Base-by-base conservation (phyloP, 1,140 invertebrate genomes). In the Drosophila sproati region DNA sequence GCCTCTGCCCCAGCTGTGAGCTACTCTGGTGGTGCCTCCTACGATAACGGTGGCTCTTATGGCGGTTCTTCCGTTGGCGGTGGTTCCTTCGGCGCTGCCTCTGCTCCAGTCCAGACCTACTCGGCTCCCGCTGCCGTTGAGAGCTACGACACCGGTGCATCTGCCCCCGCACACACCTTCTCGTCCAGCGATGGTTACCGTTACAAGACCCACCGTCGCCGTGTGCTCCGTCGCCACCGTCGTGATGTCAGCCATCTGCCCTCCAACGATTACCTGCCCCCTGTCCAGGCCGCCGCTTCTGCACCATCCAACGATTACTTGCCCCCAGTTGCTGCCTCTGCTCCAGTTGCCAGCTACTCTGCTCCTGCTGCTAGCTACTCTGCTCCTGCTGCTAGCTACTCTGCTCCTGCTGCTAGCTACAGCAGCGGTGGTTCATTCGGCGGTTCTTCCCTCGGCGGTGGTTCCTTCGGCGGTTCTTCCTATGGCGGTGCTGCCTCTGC, bases 261-360 rank as follows among this genome's bases (percentile, higher is more conserved):
- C 6, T 81, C 88, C 80, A 91, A 77, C 82, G 88, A 91, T 4
- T 91, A 91, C 54, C 73, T 91, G 74, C 88, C 88, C 43, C 88
- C 88, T 29, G 29, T 82, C 28, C 80, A 83, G 43, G 73, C 37
- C n/a, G 82, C 81, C 20, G 86, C 82, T 43, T 82, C 87, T 41
- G 81, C 76, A 5, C 74, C 90, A 45, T 56, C 70, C 73, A 62
- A 35, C 41, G 91, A 91, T 43, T 91, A 91, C 59, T 64, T 91
- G 68, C 78, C 90, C 60, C 89, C 89, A 61, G 81, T 39, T 35
- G 77, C 73, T 54, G 69, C 73, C 29, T 68, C 77, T 68, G 78
- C 64, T 63, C 68, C 69, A 47, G 61, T 57, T 20, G 20, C 37
- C 63, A 3, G 68, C 77, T 39, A 39, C 20, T 20, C 20, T 68